phyloP scores from a whole-genome alignment of 2,888 invertebrate species.

The Ormia ochracea region DNA sequence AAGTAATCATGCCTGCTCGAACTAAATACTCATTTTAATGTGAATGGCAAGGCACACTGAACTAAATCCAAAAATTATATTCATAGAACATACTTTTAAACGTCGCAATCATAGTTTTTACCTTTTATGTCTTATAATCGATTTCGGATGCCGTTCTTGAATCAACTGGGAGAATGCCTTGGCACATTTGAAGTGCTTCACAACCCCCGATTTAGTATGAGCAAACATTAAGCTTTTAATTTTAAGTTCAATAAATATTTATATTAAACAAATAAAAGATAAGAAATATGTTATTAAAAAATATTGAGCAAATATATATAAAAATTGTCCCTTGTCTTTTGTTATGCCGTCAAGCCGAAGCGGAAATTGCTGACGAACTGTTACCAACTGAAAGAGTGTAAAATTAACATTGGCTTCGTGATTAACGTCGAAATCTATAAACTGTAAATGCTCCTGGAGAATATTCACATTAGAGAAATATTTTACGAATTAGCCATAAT shows the following conservation, averaged over 20 bases:
- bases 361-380: slow-evolving; percentile 41
- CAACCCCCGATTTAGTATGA: slow-evolving; percentile 35
- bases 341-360: slow-evolving; percentile 1
- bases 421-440: not conserved
- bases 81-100: too few relatives aligned
- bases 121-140: slow-evolving; percentile 9
- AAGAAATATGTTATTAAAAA: too few relatives aligned
- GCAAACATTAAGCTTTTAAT: slow-evolving; percentile 36
- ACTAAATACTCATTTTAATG: too few relatives aligned
- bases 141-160: not conserved
- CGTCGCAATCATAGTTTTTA: not conserved
- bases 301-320: not conserved
- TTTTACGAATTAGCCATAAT: slow-evolving; percentile 11
- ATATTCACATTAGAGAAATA: not conserved
- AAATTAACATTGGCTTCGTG: not conserved
- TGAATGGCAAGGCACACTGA: too few relatives aligned
- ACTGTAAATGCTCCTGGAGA: too few relatives aligned
- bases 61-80: too few relatives aligned
- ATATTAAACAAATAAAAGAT: not conserved
- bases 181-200: slow-evolving; percentile 52
- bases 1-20: too few relatives aligned
- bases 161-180: slow-evolving; percentile 15
- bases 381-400: not conserved
- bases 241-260: not conserved
- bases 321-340: not conserved